These are phyloP conservation scores for Tribolium freemani DNA, from an alignment of 2,888 invertebrate genomes.

Conservation along the genomic window DNA sequence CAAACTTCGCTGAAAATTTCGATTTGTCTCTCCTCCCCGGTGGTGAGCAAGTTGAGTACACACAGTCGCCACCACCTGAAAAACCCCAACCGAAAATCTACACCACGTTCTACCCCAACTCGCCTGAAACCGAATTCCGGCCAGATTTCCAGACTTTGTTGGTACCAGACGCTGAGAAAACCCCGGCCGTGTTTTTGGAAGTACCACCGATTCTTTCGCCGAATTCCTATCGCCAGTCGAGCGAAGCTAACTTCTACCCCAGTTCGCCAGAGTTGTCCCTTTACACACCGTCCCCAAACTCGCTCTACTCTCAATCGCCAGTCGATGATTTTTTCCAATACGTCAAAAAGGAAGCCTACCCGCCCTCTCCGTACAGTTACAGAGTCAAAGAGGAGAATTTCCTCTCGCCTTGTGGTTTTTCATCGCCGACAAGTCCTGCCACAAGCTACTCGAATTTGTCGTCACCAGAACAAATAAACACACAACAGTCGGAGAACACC, in stretches of 20 bases:
- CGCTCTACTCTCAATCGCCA: slow-evolving; percentile 72
- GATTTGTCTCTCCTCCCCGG: slow-evolving; percentile 82
- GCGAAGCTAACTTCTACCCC: slow-evolving; percentile 67
- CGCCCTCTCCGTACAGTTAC: slow-evolving; percentile 69
- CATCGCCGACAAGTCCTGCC: slow-evolving; percentile 68
- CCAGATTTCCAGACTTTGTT: slow-evolving; percentile 66
- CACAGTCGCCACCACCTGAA: slow-evolving; percentile 55
- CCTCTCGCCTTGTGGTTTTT: slow-evolving; percentile 65
- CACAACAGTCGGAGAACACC: slow-evolving; percentile 51
- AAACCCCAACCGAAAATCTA: slow-evolving; percentile 61
- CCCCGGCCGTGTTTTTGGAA: slow-evolving; percentile 68
- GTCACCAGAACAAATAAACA: slow-evolving; percentile 54
- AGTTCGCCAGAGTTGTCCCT: slow-evolving; percentile 69
- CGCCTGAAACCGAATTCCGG: slow-evolving; percentile 58
- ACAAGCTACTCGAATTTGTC: slow-evolving; percentile 56
- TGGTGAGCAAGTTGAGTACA: slow-evolving; percentile 70
- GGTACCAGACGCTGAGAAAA: slow-evolving; percentile 58
- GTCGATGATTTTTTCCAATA: slow-evolving; percentile 68
- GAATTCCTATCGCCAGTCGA: slow-evolving; percentile 69
- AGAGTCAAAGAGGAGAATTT: slow-evolving; percentile 66
- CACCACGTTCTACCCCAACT: slow-evolving; percentile 62
- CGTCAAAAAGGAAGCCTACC: slow-evolving; percentile 70
- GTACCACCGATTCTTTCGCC: slow-evolving; percentile 65
- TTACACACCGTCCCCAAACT: slow-evolving; percentile 69
- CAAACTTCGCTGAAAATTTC: slow-evolving; percentile 75